phyloP scores from a whole-genome alignment of 2,888 invertebrate genomes.

The Leptothorax acervorum region DNA sequence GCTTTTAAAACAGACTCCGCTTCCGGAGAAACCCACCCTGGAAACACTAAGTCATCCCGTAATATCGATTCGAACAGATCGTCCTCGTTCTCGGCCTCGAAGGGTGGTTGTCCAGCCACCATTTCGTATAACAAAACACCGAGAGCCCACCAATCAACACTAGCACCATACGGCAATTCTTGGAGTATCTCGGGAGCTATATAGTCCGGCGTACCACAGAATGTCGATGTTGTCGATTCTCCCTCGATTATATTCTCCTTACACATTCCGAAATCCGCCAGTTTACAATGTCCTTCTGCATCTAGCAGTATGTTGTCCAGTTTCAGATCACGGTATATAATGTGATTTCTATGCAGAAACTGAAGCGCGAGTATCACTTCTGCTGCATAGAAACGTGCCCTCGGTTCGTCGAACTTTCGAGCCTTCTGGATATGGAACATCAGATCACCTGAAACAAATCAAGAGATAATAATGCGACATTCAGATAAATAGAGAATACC shows the following conservation, averaged over 20 bases:
- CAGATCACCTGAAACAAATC: slow-evolving; percentile 90
- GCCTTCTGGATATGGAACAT: slow-evolving; percentile 99
- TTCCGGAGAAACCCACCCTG: slow-evolving; percentile 97
- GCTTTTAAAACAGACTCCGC: slow-evolving; percentile 96
- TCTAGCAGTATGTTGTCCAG: slow-evolving; percentile 99
- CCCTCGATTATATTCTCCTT: slow-evolving; percentile 98
- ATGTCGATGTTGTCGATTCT: slow-evolving; percentile 93
- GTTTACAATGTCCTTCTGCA: slow-evolving; percentile 97
- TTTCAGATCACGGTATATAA: slow-evolving; percentile 99
- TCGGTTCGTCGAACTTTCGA: slow-evolving; percentile 98
- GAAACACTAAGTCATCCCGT: slow-evolving; percentile 99
- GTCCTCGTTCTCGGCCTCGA: slow-evolving; percentile 99
- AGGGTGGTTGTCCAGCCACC: slow-evolving; percentile 99
- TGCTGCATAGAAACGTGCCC: slow-evolving; percentile 98
- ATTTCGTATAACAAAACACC: slow-evolving; percentile 99
- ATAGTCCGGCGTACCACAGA: slow-evolving; percentile 99
- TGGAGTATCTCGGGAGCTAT: slow-evolving; percentile 99
- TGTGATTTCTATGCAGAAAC: slow-evolving; percentile 98
- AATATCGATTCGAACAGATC: slow-evolving; percentile 99
- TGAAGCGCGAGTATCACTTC: slow-evolving; percentile 99
- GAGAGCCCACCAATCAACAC: slow-evolving; percentile 98
- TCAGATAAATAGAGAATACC: not conserved
- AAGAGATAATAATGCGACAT: not conserved
- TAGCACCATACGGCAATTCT: slow-evolving; percentile 96
- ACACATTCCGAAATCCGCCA: slow-evolving; percentile 99